Evolutionary conservation across 2,113 vertebrate species (phyloP).

Genomic region (Hyaena hyaena): DNA sequence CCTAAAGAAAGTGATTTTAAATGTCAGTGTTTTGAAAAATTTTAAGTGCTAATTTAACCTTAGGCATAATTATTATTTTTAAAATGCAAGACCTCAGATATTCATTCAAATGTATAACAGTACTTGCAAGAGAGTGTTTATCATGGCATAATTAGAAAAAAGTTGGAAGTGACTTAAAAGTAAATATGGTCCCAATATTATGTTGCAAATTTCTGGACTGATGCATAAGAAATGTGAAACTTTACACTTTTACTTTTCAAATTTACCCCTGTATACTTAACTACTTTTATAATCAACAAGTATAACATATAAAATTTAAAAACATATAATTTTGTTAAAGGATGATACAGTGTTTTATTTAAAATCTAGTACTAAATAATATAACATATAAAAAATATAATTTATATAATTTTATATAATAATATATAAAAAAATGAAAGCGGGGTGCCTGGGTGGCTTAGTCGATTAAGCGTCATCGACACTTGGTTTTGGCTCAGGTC

Average conservation of each 20-base stretch:
- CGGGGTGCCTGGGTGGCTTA: too few species aligned
- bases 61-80: conserved; percentile 18
- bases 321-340: conserved; percentile 36
- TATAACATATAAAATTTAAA: conserved; percentile 4
- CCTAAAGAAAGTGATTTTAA: too few species aligned
- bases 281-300: conserved; percentile 29
- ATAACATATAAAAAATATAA: too few species aligned
- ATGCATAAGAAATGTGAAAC: conserved; percentile 3
- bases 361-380: conserved; percentile 4
- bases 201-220: neutral
- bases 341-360: neutral
- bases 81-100: neutral
- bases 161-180: neutral
- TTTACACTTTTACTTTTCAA: conserved; percentile 17
- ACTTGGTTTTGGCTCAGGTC: too few species aligned
- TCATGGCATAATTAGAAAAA: neutral
- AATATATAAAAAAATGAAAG: too few species aligned
- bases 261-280: neutral
- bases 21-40: neutral
- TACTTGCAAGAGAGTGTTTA: conserved; percentile 6
- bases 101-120: neutral
- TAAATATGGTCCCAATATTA: neutral
- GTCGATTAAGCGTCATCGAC: too few species aligned
- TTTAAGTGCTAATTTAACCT: neutral
- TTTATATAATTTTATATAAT: too few species aligned